Percentiles rank a stretch among this genome's conserved stretches.
These are phyloP conservation scores for Cryptotis parvus DNA, from an alignment of 2,113 vertebrate species.

Conservation along the genomic window DNA sequence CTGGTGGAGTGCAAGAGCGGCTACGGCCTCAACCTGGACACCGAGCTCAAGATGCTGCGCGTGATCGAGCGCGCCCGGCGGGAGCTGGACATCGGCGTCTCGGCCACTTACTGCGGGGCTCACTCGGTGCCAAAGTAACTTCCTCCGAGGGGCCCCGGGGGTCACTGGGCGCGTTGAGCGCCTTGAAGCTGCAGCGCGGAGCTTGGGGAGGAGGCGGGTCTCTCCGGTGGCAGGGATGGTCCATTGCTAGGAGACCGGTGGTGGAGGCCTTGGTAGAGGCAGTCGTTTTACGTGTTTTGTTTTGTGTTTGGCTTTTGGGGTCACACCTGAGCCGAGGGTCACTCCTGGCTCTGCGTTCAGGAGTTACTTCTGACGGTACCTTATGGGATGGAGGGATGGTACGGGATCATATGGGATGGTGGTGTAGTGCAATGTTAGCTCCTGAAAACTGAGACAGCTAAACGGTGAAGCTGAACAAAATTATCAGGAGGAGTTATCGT, in stretches of 20 bases:
- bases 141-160: not conserved
- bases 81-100: constrained; percentile 90
- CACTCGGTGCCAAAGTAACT: constrained; percentile 95
- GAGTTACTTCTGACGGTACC: too few species aligned
- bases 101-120: constrained; percentile 96
- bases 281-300: too few species aligned
- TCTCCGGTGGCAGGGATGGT: too few species aligned
- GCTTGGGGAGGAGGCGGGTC: not conserved
- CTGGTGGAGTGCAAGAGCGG: constrained; percentile 99
- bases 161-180: not conserved
- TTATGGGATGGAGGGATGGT: too few species aligned
- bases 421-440: not conserved
- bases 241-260: not conserved
- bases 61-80: constrained; percentile 90
- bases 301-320: too few species aligned
- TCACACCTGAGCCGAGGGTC: too few species aligned
- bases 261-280: not conserved
- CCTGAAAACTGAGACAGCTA: not conserved
- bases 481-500: not conserved
- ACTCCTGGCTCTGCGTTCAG: too few species aligned
- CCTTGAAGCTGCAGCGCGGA: not conserved
- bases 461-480: not conserved
- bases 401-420: too few species aligned
- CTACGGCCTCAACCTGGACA: constrained; percentile 92
- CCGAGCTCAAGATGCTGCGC: constrained; percentile 95